Evolutionary conservation across 2,888 invertebrate species (phyloP).

Genomic region (Dione vanillae): DNA sequence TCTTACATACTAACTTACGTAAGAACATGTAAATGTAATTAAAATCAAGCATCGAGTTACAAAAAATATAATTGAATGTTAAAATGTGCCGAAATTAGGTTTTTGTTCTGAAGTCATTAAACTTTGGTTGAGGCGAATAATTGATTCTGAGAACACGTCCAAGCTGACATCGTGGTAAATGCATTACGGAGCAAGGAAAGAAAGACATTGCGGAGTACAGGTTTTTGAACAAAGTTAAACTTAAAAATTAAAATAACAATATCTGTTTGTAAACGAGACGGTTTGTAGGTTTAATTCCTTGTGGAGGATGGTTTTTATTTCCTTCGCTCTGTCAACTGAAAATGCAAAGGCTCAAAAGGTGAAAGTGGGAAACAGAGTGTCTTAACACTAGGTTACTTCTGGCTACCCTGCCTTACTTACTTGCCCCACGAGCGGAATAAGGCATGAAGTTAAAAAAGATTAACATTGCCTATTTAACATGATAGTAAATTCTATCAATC

Average conservation of each 20-base stretch:
- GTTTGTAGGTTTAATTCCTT: no score
- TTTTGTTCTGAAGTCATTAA: constrained; percentile 39
- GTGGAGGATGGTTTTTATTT: no score
- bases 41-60: not conserved
- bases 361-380: no score
- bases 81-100: constrained; percentile 17
- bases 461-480: no score
- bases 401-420: no score
- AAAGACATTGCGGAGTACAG: constrained; percentile 9
- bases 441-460: no score
- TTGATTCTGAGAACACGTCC: constrained; percentile 39
- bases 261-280: no score
- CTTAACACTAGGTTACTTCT: no score
- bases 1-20: not conserved
- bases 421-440: no score
- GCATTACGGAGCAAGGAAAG: constrained; percentile 31
- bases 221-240: not conserved
- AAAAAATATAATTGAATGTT: constrained; percentile 5
- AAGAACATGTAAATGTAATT: not conserved
- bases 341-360: no score
- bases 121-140: constrained; percentile 27
- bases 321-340: no score
- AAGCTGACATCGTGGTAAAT: constrained; percentile 10
- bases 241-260: not conserved
- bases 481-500: no score